Evolutionary conservation across 2,113 vertebrate genomes (phyloP).

Genomic region (Eulemur rufifrons): DNA sequence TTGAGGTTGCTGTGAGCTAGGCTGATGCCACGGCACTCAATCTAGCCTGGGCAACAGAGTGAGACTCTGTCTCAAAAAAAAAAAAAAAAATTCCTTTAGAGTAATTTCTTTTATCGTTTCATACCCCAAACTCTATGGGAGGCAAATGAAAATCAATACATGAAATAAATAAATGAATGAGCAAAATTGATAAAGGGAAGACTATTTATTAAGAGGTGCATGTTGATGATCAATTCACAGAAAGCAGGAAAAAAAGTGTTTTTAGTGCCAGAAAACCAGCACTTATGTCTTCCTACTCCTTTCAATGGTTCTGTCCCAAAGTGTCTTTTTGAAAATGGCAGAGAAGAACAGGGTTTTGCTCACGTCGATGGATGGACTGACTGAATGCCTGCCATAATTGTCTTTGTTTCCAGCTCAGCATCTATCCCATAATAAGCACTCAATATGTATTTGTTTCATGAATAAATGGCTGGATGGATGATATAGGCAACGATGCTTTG

Average conservation of each 20-base stretch:
- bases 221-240: neutral
- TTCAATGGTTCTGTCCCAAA: neutral
- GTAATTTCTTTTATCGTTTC: slow-evolving; percentile 1
- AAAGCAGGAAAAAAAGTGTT: neutral
- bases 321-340: neutral
- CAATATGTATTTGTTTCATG: neutral
- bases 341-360: neutral
- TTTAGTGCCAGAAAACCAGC: neutral
- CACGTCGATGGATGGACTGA: neutral
- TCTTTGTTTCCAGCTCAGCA: neutral
- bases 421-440: neutral
- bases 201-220: neutral
- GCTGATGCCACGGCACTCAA: too few species aligned
- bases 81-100: neutral
- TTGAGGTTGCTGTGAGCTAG: too few species aligned
- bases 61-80: too few species aligned
- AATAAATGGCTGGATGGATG: neutral
- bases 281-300: neutral
- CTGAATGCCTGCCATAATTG: neutral
- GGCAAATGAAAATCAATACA: slow-evolving; percentile 4
- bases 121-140: neutral
- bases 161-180: slow-evolving; percentile 3
- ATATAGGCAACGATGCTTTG: neutral
- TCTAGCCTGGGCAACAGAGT: too few species aligned
- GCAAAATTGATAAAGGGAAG: neutral